phyloP scores from a whole-genome alignment of 1,140 invertebrate species.

The Bombus pyrosoma region DNA sequence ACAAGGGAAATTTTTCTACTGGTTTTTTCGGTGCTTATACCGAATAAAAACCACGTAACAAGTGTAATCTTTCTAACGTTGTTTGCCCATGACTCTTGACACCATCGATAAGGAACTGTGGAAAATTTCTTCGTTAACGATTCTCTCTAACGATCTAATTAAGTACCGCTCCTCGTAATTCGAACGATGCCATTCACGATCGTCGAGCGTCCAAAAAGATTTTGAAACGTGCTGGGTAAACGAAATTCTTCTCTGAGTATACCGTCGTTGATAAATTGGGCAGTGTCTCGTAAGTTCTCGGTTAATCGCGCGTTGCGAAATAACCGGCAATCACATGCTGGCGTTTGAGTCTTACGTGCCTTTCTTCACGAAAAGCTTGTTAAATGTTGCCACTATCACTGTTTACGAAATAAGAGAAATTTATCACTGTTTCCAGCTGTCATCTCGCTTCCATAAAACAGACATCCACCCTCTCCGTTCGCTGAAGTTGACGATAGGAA shows the following conservation, averaged over 20 bases:
- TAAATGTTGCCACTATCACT: neutral
- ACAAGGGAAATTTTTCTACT: no score
- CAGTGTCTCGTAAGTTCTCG: neutral
- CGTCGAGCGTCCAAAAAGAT: neutral
- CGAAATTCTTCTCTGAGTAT: neutral
- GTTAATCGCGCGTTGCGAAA: constrained; percentile 23
- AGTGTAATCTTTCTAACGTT: neutral
- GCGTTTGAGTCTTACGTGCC: neutral
- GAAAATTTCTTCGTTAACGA: constrained; percentile 4
- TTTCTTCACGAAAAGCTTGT: neutral
- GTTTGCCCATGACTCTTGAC: constrained; percentile 9
- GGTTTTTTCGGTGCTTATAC: neutral
- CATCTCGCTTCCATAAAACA: neutral
- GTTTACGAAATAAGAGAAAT: neutral
- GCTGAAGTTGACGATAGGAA: neutral
- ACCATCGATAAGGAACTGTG: constrained; percentile 14
- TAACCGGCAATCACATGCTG: neutral
- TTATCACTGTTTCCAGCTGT: neutral
- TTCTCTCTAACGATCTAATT: neutral
- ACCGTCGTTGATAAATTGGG: neutral
- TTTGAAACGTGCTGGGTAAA: neutral
- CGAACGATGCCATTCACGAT: neutral
- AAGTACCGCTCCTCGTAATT: no score
- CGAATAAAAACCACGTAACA: neutral
- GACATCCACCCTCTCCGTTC: neutral